These are phyloP conservation scores for Aproaerema taeniolella DNA, from an alignment of 2,888 invertebrate species.

Conservation along the genomic window DNA sequence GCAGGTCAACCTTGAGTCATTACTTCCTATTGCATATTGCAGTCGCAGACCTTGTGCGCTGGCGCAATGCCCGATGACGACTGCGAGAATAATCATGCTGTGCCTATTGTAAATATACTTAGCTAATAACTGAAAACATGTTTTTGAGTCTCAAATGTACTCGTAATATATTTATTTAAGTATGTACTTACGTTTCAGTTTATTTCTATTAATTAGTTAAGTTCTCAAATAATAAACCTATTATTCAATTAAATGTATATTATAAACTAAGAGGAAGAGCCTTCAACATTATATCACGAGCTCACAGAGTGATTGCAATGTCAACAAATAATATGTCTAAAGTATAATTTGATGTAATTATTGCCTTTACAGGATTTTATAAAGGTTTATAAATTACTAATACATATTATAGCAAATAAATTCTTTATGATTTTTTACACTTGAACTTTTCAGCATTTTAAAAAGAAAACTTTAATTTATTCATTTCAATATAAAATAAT, in stretches of 20 bases:
- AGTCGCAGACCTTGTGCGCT: constrained; percentile 53
- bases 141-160: no score
- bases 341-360: constrained; percentile 15
- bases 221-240: no score
- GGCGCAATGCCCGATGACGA: constrained; percentile 44
- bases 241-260: constrained; percentile 9
- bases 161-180: no score
- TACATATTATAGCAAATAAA: background rate
- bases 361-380: background rate
- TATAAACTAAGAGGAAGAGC: constrained; percentile 48
- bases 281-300: constrained; percentile 54
- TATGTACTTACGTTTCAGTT: no score
- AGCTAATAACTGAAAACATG: no score
- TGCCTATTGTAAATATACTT: constrained; percentile 30
- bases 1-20: constrained; percentile 47
- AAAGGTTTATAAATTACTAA: background rate
- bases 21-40: constrained; percentile 65
- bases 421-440: no score
- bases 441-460: no score
- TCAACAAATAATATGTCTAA: constrained; percentile 29
- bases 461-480: no score
- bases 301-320: constrained; percentile 43
- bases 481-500: no score
- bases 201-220: no score
- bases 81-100: constrained; percentile 26